phyloP scores from a whole-genome alignment of 2,888 invertebrate genomes.

The Melinopterus prodromus region DNA sequence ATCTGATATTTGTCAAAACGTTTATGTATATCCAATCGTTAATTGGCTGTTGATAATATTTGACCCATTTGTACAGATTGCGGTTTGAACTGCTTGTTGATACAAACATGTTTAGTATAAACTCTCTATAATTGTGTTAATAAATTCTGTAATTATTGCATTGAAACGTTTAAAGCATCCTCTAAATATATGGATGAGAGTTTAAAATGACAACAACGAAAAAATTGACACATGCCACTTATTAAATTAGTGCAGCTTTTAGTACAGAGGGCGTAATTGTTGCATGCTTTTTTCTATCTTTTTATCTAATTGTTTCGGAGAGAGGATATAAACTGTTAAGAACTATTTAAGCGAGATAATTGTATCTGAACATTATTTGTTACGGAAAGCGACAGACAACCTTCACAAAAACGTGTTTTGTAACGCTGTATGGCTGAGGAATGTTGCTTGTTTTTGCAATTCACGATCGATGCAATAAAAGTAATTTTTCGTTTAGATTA shows the following conservation, averaged over 20 bases:
- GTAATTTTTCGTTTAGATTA: background rate
- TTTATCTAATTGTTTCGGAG: background rate
- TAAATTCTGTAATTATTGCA: too few species aligned
- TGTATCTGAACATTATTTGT: background rate
- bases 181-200: too few species aligned
- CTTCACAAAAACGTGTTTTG: background rate
- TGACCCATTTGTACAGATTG: too few species aligned
- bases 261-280: background rate
- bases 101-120: too few species aligned
- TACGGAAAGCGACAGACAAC: background rate
- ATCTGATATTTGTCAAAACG: too few species aligned
- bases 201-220: background rate
- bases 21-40: too few species aligned
- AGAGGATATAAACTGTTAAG: background rate
- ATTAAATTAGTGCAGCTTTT: background rate
- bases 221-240: background rate
- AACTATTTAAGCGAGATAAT: background rate
- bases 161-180: too few species aligned
- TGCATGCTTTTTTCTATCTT: background rate
- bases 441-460: too few species aligned
- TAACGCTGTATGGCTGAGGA: background rate
- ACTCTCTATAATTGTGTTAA: too few species aligned
- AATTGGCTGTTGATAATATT: too few species aligned
- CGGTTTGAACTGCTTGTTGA: too few species aligned
- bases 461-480: background rate